Base-by-base conservation (phyloP, 2,888 invertebrate genomes). In the Apotomis capreana region DNA sequence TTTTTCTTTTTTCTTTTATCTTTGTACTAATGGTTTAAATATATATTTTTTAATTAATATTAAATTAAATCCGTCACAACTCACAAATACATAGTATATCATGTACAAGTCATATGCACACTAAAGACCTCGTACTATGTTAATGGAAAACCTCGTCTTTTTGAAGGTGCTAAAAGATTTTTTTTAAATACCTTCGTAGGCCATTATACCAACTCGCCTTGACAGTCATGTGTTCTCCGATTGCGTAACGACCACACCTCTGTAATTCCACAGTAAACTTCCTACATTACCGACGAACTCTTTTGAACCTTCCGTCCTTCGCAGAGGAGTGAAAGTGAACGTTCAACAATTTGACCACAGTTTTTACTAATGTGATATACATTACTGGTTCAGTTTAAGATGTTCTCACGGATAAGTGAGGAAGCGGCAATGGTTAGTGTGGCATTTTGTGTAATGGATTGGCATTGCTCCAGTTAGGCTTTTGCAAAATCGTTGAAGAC, bases 401-500 rank as follows among this genome's bases (percentile, higher is more conserved):
- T 36, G 12, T 37, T 54, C 8, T 46, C 46, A 44, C 13, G 37
- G 37, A 54, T 37, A 46, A 6, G 12, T 37, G 63, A 46, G 68
- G 63, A 59, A 68, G 59, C 51, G 55, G 72, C 44, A 63, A 68
- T 72, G 58, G 44, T 49, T 68, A 37, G 44, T 58, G 63, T 68
- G 63, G 58, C 58, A 59, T 58, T 61, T 55, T 71, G 51, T 61
- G 52, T 62, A 68, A 68, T 55, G 61, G 61, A 58, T 40, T 63
- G 68, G 72, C 72, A 72, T 72, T 72, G 72, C 72, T 72, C 72
- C 12, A 72, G 63, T 72, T 70, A 49, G 12, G 13, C 12, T 70
- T 68, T 55, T 58, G 72, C 58, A 68, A 72, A 54, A 60, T 65
- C 8, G 63, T 60, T 62, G 72, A 72, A 68, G 72, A 72, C 58